A percentile compares a stretch with the other conserved stretches of the same genome.
Conservation (phyloP, 2,113 vertebrate species). For the Andinoacara biseriatus region DNA sequence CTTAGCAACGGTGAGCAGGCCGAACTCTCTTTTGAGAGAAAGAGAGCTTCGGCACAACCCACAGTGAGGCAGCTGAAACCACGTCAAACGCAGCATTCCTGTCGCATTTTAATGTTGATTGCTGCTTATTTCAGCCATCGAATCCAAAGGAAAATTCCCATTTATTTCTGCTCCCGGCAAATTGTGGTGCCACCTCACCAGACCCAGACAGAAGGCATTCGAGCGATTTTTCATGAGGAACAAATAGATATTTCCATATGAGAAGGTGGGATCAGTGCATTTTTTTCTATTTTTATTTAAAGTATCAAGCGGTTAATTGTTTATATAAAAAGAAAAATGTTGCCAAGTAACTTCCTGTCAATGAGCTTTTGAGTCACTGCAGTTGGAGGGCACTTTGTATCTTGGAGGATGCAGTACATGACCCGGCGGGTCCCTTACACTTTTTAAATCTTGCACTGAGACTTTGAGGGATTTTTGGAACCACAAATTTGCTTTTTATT, state of each 20-base stretch:
- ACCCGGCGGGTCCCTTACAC: not conserved
- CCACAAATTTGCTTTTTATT: not conserved
- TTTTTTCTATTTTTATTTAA: not conserved
- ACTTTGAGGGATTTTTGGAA: not conserved
- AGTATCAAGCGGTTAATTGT: not conserved
- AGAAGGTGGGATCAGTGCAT: not conserved
- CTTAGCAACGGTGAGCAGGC: not conserved
- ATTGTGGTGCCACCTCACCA: no score
- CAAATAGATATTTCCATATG: fast-evolving
- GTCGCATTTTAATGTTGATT: not conserved
- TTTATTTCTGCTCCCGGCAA: not conserved
- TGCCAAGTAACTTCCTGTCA: not conserved
- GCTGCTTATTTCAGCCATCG: not conserved
- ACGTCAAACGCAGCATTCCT: not conserved
- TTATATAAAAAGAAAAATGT: not conserved
- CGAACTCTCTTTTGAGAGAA: no score
- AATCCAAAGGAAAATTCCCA: no score
- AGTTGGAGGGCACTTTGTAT: constrained; percentile 1
- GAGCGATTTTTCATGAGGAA: not conserved
- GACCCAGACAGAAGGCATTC: not conserved
- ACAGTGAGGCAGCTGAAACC: not conserved
- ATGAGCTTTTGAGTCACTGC: not conserved
- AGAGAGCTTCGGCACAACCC: no score
- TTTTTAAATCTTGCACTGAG: not conserved
- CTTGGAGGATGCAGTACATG: not conserved